Evolutionary conservation across 2,797 vertebrate genomes (phyloP), one percentile per base, ranked within the genome.

Genomic region (Rhyacichthys aspro): DNA sequence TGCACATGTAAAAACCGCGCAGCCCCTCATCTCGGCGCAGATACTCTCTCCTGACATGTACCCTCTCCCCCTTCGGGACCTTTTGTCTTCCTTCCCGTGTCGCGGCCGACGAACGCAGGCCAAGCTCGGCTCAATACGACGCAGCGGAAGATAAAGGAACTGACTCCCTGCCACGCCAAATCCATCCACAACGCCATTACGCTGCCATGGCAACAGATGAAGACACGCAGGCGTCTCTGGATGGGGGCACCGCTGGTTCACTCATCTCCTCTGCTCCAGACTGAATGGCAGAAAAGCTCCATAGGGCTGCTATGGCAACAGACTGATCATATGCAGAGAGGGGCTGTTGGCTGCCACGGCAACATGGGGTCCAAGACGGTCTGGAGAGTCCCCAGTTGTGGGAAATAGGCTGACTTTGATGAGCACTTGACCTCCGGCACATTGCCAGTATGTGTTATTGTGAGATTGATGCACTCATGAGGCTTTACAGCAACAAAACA

Each of bases 201-300:
- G 79, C 65, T 72, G 76, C 88, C 90, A 91, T 92, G 90, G 92
- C 82, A 91, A 93, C 91, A 83, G 89, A 90, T 90, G 89, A 88
- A 90, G 89, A 91, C 81, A 32, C 33, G 74, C 79, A 58, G 85
- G 71, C 79, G 78, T 79, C 82, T 50, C 72, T 69, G 78, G 78
- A 81, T 70, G 74, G 76, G 79, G 84, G 83, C 77, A 84, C 76
- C 65, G 69, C 81, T 77, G 84, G 85, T 86, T 88, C 73, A 84
- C 83, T 90, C 81, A 66, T 85, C 84, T 81, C 77, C 75, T 60
- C 76, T 74, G 69, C 70, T 55, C 39, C 2, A 79, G 79, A 84
- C 74, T 80, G 88, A 86, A 70, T 79, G 87, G 81, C 87, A 87
- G 85, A 74, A 84, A 86, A 86, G 86, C 88, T 83, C 90, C 63